Evolutionary conservation across 1,140 invertebrate species (phyloP).

Genomic region (Zaprionus gabonicus): DNA sequence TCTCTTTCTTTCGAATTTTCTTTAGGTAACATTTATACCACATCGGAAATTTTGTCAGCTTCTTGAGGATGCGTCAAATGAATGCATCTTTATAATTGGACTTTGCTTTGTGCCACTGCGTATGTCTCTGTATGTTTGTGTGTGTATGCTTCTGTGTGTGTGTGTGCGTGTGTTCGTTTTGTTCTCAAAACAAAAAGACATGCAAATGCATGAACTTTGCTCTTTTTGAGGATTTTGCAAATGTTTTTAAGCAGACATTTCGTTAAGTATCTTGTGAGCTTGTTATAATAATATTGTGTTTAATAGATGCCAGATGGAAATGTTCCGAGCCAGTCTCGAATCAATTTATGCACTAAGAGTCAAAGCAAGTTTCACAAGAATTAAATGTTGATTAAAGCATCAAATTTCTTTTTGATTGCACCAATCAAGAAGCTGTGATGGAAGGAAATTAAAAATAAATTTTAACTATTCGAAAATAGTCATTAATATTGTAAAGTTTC

Average conservation of each 20-base stretch:
- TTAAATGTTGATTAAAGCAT: background rate
- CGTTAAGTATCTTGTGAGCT: background rate
- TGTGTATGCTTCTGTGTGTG: background rate
- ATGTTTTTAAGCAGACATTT: constrained; percentile 9
- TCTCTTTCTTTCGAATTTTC: constrained; percentile 25
- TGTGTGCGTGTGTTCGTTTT: background rate
- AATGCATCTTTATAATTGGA: constrained; percentile 46
- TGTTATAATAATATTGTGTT: constrained; percentile 7
- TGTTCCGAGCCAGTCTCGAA: background rate
- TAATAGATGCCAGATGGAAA: background rate
- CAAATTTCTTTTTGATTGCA: background rate
- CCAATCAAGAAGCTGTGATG: background rate
- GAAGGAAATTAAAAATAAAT: background rate
- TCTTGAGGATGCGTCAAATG: constrained; percentile 29
- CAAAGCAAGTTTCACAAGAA: background rate
- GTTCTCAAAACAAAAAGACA: background rate
- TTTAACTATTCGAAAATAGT: background rate
- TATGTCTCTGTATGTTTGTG: background rate
- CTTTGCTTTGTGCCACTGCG: constrained; percentile 22
- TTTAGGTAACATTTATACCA: constrained; percentile 17
- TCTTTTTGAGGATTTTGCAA: constrained; percentile 8
- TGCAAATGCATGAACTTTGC: background rate
- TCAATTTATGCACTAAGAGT: background rate
- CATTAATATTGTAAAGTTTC: too few relatives aligned
- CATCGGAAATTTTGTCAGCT: constrained; percentile 33